Conservation (phyloP, 2,797 vertebrate genomes). For the Schizopygopsis malacanthus region DNA sequence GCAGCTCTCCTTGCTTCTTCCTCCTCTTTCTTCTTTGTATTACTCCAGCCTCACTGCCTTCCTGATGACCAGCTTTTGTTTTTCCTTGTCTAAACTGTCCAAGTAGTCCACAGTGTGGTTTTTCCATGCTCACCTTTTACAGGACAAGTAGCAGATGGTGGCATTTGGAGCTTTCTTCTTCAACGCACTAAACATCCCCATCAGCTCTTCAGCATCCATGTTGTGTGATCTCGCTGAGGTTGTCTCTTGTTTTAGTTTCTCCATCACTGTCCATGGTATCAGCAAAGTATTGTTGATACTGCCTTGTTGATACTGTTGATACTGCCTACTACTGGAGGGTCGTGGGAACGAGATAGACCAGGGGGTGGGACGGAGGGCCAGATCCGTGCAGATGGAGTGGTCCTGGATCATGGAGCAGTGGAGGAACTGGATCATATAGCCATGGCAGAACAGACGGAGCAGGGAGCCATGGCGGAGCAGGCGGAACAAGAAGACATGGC, state of each 20-base stretch:
- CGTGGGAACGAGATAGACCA: too few relatives aligned
- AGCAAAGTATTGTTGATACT: neutral
- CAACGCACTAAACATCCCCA: neutral
- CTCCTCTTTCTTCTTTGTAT: neutral
- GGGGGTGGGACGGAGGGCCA: too few relatives aligned
- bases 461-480: too few relatives aligned
- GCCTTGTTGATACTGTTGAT: too few relatives aligned
- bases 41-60: neutral
- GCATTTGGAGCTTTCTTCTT: neutral
- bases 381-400: too few relatives aligned
- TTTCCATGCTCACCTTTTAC: neutral
- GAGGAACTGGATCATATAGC: too few relatives aligned
- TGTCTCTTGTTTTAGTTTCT: neutral
- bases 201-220: slow-evolving; percentile 15
- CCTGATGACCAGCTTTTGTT: neutral
- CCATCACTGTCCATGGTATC: neutral
- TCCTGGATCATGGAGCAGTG: too few relatives aligned
- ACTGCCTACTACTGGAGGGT: too few relatives aligned
- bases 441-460: too few relatives aligned
- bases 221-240: neutral
- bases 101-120: neutral
- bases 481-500: too few relatives aligned
- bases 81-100: neutral
- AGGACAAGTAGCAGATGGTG: neutral
- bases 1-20: neutral